A percentile compares a stretch with the other conserved stretches of the same genome.
phyloP scores from a whole-genome alignment of 2,797 vertebrate genomes.

The Hydrocynus forskahlii region DNA sequence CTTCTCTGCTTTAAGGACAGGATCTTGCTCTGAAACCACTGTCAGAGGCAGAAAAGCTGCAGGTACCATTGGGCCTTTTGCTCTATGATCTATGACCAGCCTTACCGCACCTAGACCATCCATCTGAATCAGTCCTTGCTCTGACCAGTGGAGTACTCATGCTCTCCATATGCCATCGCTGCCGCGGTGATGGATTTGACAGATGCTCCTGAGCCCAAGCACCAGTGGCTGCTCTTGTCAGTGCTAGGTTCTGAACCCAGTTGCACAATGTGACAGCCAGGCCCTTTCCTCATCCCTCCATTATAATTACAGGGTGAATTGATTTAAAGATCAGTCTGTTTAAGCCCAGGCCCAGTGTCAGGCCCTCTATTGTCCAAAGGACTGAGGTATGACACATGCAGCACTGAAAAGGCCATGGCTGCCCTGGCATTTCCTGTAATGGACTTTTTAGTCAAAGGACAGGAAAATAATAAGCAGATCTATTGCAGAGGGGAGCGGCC shows the following conservation, averaged over 20 bases:
- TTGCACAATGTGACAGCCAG: conserved; percentile 37
- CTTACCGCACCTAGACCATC: conserved; percentile 4
- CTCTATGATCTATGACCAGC: conserved; percentile 11
- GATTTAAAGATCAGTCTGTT: conserved; percentile 73
- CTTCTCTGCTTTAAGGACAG: not conserved
- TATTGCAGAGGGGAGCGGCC: conserved; percentile 52
- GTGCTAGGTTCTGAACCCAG: conserved; percentile 7
- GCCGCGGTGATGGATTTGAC: conserved; percentile 54
- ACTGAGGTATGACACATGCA: conserved; percentile 67
- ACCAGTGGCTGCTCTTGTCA: conserved; percentile 15
- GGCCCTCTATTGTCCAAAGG: conserved; percentile 69
- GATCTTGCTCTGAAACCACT: not conserved
- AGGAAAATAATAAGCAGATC: conserved; percentile 73
- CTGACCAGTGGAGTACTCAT: conserved; percentile 33
- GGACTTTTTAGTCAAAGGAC: conserved; percentile 77
- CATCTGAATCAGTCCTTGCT: conserved; percentile 17
- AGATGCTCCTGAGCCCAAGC: conserved; percentile 47
- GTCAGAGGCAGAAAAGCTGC: not conserved
- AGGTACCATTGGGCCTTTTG: not conserved
- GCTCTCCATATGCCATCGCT: conserved; percentile 29
- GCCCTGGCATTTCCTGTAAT: conserved; percentile 76
- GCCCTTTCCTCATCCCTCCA: conserved; percentile 45
- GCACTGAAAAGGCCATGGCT: conserved; percentile 74
- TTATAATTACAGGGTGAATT: conserved; percentile 70
- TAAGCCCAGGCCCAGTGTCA: conserved; percentile 66